phyloP scores from a whole-genome alignment of 2,888 invertebrate genomes.

The Timandra comae region DNA sequence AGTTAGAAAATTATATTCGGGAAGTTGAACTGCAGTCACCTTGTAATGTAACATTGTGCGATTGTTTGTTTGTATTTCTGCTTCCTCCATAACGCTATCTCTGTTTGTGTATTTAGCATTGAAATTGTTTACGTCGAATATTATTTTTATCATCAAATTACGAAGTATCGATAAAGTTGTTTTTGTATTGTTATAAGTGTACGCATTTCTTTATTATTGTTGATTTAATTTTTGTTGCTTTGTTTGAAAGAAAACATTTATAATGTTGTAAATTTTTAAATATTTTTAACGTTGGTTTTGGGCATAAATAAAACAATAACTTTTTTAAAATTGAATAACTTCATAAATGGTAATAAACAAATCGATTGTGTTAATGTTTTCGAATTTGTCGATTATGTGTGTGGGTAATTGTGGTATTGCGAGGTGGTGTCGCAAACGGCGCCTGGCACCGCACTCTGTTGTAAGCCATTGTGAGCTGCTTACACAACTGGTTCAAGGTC shows the following conservation, averaged over 20 bases:
- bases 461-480: conserved; percentile 69
- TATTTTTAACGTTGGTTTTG: no score
- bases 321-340: no score
- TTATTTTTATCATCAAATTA: conserved; percentile 11
- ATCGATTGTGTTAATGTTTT: conserved; percentile 2
- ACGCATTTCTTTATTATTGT: not conserved
- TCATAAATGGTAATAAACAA: no score
- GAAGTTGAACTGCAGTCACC: conserved; percentile 19
- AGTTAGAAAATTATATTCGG: no score
- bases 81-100: conserved; percentile 44
- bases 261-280: not conserved
- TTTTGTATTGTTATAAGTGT: not conserved
- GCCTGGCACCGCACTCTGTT: conserved; percentile 58
- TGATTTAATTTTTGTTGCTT: conserved; percentile 6
- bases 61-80: conserved; percentile 41
- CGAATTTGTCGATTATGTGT: conserved; percentile 17
- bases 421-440: conserved; percentile 53
- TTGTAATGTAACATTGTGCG: no score
- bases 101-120: conserved; percentile 25
- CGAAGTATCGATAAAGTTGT: no score
- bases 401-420: conserved; percentile 47
- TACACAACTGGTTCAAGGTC: conserved; percentile 76
- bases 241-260: no score
- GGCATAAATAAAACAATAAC: no score
- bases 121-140: conserved; percentile 8